A percentile compares a stretch with the other conserved stretches of the same genome.
Conservation (phyloP, 2,797 vertebrate genomes). For the Trichosurus vulpecula region DNA sequence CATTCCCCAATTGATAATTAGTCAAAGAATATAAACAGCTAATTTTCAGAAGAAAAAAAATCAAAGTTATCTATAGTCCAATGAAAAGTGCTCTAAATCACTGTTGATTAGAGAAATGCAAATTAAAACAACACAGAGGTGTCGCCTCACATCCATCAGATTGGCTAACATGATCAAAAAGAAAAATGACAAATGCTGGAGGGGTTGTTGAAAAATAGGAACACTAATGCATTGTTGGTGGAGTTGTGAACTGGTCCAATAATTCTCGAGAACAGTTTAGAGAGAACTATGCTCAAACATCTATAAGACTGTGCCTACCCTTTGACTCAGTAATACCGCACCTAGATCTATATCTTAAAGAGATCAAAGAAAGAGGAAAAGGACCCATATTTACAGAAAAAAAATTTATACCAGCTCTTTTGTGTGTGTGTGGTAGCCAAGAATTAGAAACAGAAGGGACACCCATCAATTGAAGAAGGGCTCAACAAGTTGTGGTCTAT, state of each 20-base stretch:
- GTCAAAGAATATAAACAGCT: neutral
- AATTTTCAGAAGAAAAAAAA: neutral
- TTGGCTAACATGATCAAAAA: neutral
- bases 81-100: neutral
- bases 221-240: neutral
- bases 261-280: neutral
- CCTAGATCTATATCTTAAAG: neutral
- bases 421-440: neutral
- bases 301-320: neutral
- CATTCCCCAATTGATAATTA: too few species aligned
- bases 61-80: neutral
- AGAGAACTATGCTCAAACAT: too few species aligned
- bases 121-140: neutral
- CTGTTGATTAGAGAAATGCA: neutral
- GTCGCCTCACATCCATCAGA: neutral
- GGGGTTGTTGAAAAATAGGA: neutral
- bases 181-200: neutral
- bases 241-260: neutral
- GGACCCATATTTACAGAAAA: neutral
- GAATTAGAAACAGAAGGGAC: neutral
- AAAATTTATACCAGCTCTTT: neutral
- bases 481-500: neutral
- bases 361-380: neutral
- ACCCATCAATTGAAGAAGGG: neutral
- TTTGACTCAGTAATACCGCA: neutral